Percentiles rank a stretch among this genome's conserved stretches.
phyloP scores from a whole-genome alignment of 2,113 vertebrate species.

The Chloroceryle aenea region DNA sequence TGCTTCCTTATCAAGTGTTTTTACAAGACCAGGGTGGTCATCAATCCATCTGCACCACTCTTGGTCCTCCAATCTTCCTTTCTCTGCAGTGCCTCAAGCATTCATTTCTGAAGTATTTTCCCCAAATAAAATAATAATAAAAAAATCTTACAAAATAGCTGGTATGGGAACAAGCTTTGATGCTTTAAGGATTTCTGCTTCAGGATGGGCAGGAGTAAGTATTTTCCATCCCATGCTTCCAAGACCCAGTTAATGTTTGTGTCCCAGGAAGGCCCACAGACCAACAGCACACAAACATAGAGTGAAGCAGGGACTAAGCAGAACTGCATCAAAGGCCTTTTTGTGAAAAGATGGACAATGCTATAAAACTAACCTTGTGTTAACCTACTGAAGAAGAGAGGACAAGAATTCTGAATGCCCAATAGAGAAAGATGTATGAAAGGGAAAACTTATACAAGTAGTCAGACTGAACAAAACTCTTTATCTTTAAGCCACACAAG shows the following conservation, averaged over 20 bases:
- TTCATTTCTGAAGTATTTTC: background rate
- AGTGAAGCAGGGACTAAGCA: slow-evolving; percentile 16
- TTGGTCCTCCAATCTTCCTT: background rate
- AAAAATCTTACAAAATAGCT: background rate
- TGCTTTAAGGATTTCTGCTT: background rate
- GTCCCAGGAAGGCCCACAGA: slow-evolving; percentile 28
- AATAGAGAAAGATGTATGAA: slow-evolving; percentile 61
- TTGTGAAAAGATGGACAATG: slow-evolving; percentile 54
- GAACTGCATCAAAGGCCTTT: slow-evolving; percentile 60
- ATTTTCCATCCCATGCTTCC: background rate
- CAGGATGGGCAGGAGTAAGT: background rate
- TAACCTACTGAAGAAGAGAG: slow-evolving; percentile 27
- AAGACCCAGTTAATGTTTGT: background rate
- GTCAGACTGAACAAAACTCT: slow-evolving; percentile 70
- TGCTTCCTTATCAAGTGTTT: background rate
- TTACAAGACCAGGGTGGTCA: background rate
- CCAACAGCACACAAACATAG: background rate
- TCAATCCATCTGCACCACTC: background rate
- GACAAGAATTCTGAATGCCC: slow-evolving; percentile 55
- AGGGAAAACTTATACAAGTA: slow-evolving; percentile 53
- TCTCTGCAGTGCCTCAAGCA: too few relatives aligned
- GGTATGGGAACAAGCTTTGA: background rate
- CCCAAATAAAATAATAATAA: background rate
- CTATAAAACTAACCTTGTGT: slow-evolving; percentile 55
- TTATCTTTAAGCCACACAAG: slow-evolving; percentile 75